Conservation (phyloP, 2,797 vertebrate species). For the Mus spretus region DNA sequence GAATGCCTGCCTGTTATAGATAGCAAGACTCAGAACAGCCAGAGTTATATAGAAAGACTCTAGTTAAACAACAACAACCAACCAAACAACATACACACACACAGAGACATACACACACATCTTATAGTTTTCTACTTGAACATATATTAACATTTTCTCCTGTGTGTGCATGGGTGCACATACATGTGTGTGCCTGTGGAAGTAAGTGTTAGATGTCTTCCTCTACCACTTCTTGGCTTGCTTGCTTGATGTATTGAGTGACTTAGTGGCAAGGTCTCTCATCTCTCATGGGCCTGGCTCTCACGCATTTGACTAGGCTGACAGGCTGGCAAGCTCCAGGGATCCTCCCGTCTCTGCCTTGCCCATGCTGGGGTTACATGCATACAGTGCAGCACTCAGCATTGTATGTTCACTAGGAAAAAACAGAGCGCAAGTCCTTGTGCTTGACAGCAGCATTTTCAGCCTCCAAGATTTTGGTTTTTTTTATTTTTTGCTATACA, state of each 20-base stretch:
- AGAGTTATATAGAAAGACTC: neutral
- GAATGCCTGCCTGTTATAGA: neutral
- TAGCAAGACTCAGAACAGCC: neutral
- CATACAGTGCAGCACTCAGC: too few species aligned
- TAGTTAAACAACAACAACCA: neutral
- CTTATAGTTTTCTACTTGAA: neutral
- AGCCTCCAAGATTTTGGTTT: neutral
- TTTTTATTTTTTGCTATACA: slow-evolving; percentile 20
- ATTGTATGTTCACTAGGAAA: neutral
- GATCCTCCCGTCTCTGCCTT: neutral
- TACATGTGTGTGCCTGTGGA: neutral
- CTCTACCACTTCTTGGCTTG: neutral
- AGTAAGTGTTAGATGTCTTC: neutral
- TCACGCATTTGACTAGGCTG: neutral
- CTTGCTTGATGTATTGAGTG: neutral
- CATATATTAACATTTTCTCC: neutral
- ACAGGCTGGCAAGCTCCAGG: neutral
- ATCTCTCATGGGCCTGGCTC: neutral
- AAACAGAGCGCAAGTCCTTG: neutral
- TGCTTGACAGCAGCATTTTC: neutral
- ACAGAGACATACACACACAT: neutral
- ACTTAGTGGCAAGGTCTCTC: neutral
- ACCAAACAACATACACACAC: neutral
- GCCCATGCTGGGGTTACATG: neutral
- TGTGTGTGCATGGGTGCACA: neutral